Base-by-base conservation (phyloP, 2,113 vertebrate species). In the Anarrhichthys ocellatus region DNA sequence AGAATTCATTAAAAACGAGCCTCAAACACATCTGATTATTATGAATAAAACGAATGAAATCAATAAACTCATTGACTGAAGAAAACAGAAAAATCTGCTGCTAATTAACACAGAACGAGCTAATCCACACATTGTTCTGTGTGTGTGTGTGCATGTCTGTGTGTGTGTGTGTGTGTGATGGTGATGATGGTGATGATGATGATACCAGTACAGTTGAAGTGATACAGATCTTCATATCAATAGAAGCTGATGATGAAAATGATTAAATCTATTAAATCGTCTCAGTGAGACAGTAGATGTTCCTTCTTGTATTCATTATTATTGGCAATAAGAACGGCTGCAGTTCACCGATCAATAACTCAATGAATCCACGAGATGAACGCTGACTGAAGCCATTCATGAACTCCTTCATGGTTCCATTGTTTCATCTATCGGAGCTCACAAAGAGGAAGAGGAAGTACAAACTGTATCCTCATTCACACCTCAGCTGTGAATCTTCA, bases 51-150 rank as follows among this genome's bases (percentile, higher is more conserved):
- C 32, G 5, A 34, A 34, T 34, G 2, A 29, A 29, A 29, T 34
- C 3, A 34, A 38, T 38, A 38, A 38, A 9, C 36, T 38, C 36
- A 38, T 38, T 9, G 8, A 38, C 36, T 38, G 2, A 8, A 38
- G 8, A 7, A 38, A 76, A 32, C 73, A 78, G 65, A 70, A 72
- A 58, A 80, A 77, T 80, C 84, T 66, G 48, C 74, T 68, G 34
- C 42, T 73, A 29, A 58, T 81, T 69, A 65, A 76, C 76, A 70
- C 62, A 72, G 11, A 54, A 29, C 48, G 24, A 59, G 50, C 46
- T 83, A 75, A 87, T 89, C 80, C 85, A 62, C 22, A n/a, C 22
- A 67, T n/a, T n/a, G n/a, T 9, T 48, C 2, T 42, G 42, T 14
- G 42, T 11, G 42, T 32, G 44, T 50, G 8, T 68, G 38, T 24